Conservation (phyloP, 2,888 invertebrate species). For the Napeogenes inachia region DNA sequence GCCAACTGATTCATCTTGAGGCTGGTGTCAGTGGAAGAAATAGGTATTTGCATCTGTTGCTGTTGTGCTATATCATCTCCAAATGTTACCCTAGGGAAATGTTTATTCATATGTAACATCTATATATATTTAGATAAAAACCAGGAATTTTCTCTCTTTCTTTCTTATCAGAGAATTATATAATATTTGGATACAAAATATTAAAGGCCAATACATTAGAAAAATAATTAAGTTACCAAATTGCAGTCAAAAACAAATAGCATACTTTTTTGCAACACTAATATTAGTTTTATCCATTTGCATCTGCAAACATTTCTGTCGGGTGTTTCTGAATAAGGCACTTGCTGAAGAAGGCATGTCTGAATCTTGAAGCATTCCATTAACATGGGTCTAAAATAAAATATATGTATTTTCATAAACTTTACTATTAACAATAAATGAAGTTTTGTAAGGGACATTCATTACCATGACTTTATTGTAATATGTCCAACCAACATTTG, state of each 20-base stretch:
- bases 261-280: slow-evolving; percentile 67
- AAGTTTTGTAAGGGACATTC: slow-evolving; percentile 13
- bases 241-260: not conserved
- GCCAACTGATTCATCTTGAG: slow-evolving; percentile 72
- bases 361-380: slow-evolving; percentile 70
- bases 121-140: too few species aligned
- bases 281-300: slow-evolving; percentile 70
- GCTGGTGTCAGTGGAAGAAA: slow-evolving; percentile 59
- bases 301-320: slow-evolving; percentile 65
- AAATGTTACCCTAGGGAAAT: slow-evolving; percentile 59
- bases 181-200: too few species aligned
- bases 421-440: not conserved
- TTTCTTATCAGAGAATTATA: too few species aligned
- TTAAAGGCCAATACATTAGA: too few species aligned
- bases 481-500: slow-evolving; percentile 82
- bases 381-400: slow-evolving; percentile 64
- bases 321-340: slow-evolving; percentile 59
- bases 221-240: too few species aligned
- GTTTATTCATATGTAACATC: too few species aligned
- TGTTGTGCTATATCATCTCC: slow-evolving; percentile 58
- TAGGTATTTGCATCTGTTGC: slow-evolving; percentile 44
- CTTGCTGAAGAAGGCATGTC: slow-evolving; percentile 72
- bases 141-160: too few species aligned
- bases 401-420: not conserved
- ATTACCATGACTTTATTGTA: slow-evolving; percentile 84